phyloP scores from a whole-genome alignment of 2,888 invertebrate species.

The Eumacrocentrus americanus region DNA sequence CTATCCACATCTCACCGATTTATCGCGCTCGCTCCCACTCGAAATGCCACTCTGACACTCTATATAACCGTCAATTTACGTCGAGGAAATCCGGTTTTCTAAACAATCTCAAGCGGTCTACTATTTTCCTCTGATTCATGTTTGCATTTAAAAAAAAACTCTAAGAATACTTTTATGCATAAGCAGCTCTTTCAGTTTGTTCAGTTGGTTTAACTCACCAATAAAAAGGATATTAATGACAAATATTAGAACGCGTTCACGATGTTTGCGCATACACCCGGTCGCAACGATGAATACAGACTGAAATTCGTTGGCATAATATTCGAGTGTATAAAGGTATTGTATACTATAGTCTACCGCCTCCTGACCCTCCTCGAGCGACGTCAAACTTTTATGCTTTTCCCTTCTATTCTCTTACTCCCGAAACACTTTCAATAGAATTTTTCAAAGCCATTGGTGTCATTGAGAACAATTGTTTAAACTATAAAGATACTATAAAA shows the following conservation, averaged over 20 bases:
- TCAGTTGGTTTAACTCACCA: background rate
- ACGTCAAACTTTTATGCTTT: too few species aligned
- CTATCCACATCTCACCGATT: conserved; percentile 35
- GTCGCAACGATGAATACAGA: background rate
- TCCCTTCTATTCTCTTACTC: background rate
- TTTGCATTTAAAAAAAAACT: background rate
- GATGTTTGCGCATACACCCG: background rate
- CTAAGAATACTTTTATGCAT: background rate
- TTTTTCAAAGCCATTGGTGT: too few species aligned
- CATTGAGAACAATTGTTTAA: too few species aligned
- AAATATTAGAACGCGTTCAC: background rate
- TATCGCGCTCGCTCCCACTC: conserved; percentile 26
- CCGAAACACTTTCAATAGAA: background rate
- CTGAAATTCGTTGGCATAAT: background rate
- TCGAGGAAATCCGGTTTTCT: conserved; percentile 16
- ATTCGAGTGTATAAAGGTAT: conserved; percentile 1
- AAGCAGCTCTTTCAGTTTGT: background rate
- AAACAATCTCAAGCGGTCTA: conserved; percentile 15
- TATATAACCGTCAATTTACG: conserved; percentile 25
- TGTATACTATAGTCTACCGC: background rate
- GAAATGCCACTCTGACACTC: conserved; percentile 22
- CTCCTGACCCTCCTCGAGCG: background rate
- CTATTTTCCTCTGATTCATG: background rate
- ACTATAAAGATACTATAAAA: too few species aligned
- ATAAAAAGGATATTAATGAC: background rate